Evolutionary conservation across 2,888 invertebrate species (phyloP), one percentile per base, ranked within the genome.

Genomic region (Prosopocoilus inquinatus): DNA sequence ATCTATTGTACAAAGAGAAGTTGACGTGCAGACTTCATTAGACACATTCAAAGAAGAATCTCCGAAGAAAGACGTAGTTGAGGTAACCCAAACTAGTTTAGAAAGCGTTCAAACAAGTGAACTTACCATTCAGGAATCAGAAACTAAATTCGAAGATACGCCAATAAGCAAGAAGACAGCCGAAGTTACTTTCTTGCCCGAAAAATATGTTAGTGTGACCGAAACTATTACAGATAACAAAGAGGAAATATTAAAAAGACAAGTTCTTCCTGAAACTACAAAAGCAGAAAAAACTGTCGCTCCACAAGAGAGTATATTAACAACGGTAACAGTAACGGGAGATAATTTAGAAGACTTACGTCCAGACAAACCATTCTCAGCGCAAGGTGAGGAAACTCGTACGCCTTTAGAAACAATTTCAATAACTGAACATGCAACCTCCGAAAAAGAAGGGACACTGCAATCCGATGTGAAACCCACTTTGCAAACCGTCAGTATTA

Each of bases 61-160:
- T 75, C 59, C 70, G 76, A 13, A 72, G 76, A 62, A 78, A 78
- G 70, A 78, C 73, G 67, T 57, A 9, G 79, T 80, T 3, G 75
- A 75, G 57, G 47, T 76, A 35, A 70, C 70, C 9, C 76, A 76
- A 58, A 58, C 41, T 9, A 60, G 51, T 45, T 55, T 62, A 12
- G 80, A 81, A 69, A 71, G 81, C 59, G 57, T 84, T 11, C 73
- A 74, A 43, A 78, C 81, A 4, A 78, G 78, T 1, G 79, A 82
- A 72, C 71, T 80, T 28, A 62, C 80, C 41, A 66, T 77, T 5
- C 78, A 78, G 49, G 84, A 84, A 67, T 71, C 69, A 33, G 79
- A 78, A 72, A 65, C 60, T 13, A 65, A 65, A 32, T 74, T 79
- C 45, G 59, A 54, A 7, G 53, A 66, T 28, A 72, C 73, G 57